phyloP scores from a whole-genome alignment of 1,140 invertebrate genomes.

The Frieseomelitta varia region DNA sequence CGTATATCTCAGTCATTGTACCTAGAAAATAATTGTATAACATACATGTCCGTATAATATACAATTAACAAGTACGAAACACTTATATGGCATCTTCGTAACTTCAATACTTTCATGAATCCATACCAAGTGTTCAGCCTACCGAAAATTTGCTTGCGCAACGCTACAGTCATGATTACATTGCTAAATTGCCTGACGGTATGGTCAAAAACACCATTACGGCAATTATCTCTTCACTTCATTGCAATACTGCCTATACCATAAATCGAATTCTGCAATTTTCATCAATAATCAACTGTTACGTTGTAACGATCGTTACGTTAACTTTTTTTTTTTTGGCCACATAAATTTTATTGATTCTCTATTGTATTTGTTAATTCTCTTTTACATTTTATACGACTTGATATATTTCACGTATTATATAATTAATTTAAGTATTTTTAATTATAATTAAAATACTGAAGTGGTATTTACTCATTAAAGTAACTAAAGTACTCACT shows the following conservation, averaged over 20 bases:
- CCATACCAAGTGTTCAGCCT: conserved; percentile 12
- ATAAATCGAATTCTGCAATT: background rate
- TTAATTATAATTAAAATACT: too few relatives aligned
- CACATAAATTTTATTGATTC: too few relatives aligned
- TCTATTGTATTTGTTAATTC: too few relatives aligned
- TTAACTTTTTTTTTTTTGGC: background rate
- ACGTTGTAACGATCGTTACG: background rate
- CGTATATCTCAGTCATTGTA: background rate
- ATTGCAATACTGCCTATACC: background rate
- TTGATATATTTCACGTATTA: too few relatives aligned
- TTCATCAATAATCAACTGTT: background rate
- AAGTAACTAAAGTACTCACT: too few relatives aligned
- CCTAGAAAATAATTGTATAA: background rate
- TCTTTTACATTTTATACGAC: too few relatives aligned
- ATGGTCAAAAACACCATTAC: background rate
- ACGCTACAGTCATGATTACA: conserved; percentile 2
- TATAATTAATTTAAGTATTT: too few relatives aligned
- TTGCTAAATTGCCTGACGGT: background rate
- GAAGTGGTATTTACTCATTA: too few relatives aligned
- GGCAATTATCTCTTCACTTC: too few relatives aligned
- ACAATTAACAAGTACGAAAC: background rate
- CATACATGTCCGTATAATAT: background rate
- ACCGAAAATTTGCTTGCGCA: conserved; percentile 42
- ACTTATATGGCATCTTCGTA: too few relatives aligned
- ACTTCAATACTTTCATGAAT: background rate